Base-by-base conservation (phyloP, 2,888 invertebrate genomes). In the Sinelater perroti region DNA sequence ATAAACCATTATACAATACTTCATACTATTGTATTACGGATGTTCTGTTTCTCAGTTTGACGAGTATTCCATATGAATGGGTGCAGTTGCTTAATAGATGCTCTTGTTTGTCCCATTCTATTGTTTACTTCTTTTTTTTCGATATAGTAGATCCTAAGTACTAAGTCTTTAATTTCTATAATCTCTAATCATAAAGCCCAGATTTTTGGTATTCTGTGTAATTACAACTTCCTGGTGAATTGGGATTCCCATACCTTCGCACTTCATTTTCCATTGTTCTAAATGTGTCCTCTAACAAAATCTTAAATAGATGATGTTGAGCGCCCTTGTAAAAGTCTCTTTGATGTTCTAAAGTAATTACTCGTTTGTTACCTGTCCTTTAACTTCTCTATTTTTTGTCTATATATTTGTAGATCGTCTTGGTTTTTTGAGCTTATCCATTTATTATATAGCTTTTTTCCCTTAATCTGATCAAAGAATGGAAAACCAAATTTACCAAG, bases 1-100 rank as follows among this genome's bases (percentile, higher is more conserved):
- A 30, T 30, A 42, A 6, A 26, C 26, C 42, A 42, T 42, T 2
- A 28, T 45, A 11, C 42, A n/a, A n/a, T 42, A 7, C 10, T 2
- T 38, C 3, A 10, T 6, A 8, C 31, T 5, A 8, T 31, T 31
- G 31, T 31, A 10, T 5, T 3, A 7, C 10, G 13, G 5, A 4
- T 31, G n/a, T 31, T 11, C 11, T 31, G 8, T n/a, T 3, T 31
- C n/a, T 31, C 11, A 8, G 31, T 31, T 8, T 8, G 7, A 11
- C 10, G 3, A 10, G 3, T 31, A 10, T 36, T 8, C 31, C 31
- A 31, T 3, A 31, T 6, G 3, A 31, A 4, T 8, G 31, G n/a
- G n/a, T 31, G 31, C 7, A 31, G 13, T 8, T 31, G 31, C 11
- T 31, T 31, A 5, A 31, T 31, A 3, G 3, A 3, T 8, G 31